Percentiles rank a stretch among this genome's conserved stretches.
Evolutionary conservation across 2,888 invertebrate species (phyloP).

Genomic region (Hylaea fasciaria): DNA sequence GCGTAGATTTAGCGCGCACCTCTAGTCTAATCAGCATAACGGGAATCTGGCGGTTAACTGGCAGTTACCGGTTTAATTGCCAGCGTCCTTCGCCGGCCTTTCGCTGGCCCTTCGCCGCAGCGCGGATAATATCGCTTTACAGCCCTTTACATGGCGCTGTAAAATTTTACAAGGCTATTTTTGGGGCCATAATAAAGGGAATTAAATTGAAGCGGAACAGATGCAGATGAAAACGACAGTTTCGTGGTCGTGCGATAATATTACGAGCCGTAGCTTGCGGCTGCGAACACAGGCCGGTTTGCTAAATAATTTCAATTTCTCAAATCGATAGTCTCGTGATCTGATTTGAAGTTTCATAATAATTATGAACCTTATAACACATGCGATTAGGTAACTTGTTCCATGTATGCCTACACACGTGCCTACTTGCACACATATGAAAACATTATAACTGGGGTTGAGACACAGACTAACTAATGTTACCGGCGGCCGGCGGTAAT

Average conservation of each 20-base stretch:
- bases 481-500: too few species aligned
- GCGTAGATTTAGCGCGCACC: conserved; percentile 18
- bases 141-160: conserved; percentile 42
- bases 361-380: too few species aligned
- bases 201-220: conserved; percentile 37
- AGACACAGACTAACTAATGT: too few species aligned
- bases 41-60: conserved; percentile 44
- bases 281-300: not conserved
- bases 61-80: conserved; percentile 44
- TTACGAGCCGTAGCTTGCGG: not conserved
- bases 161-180: conserved; percentile 49
- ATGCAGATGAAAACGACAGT: conserved; percentile 21
- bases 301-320: too few species aligned
- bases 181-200: conserved; percentile 43
- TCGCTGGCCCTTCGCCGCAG: conserved; percentile 3
- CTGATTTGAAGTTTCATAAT: too few species aligned
- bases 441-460: too few species aligned
- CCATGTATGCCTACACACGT: too few species aligned
- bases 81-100: not conserved
- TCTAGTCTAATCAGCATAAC: conserved; percentile 34
- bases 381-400: too few species aligned
- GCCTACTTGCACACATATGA: too few species aligned
- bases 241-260: conserved; percentile 3
- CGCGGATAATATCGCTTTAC: conserved; percentile 38
- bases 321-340: too few species aligned